These are phyloP conservation scores for Aphelinus certus DNA, from an alignment of 1,140 invertebrate genomes.

Conservation along the genomic window DNA sequence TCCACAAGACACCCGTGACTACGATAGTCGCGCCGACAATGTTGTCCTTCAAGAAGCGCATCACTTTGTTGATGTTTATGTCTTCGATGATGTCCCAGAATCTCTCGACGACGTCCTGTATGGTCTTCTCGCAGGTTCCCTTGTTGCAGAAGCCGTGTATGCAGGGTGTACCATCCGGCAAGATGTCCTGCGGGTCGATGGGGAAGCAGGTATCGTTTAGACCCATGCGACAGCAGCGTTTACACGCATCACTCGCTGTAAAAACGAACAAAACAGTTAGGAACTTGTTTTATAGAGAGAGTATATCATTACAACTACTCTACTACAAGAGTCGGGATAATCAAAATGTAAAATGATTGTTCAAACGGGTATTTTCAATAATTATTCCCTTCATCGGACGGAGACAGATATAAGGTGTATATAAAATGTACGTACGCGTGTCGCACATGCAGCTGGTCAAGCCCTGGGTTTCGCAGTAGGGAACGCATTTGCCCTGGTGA, in stretches of 20 bases:
- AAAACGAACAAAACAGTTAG: conserved; percentile 47
- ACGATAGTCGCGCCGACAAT: conserved; percentile 91
- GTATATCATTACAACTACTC: neutral
- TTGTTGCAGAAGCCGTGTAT: conserved; percentile 96
- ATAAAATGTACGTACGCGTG: conserved; percentile 72
- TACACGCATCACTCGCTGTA: conserved; percentile 84
- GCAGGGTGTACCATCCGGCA: conserved; percentile 94
- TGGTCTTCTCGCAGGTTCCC: conserved; percentile 92
- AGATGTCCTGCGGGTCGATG: conserved; percentile 84
- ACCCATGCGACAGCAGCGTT: conserved; percentile 88
- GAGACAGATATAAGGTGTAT: too few species aligned
- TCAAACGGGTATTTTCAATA: too few species aligned
- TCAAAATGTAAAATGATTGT: too few species aligned
- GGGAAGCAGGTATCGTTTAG: conserved; percentile 92
- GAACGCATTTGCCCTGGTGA: conserved; percentile 84
- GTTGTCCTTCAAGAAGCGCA: conserved; percentile 87
- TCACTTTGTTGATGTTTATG: conserved; percentile 92
- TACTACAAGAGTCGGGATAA: neutral
- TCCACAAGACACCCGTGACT: conserved; percentile 90
- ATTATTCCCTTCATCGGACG: too few species aligned
- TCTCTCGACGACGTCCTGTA: conserved; percentile 92
- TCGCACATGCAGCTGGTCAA: conserved; percentile 95
- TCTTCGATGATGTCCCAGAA: conserved; percentile 98
- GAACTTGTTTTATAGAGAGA: conserved; percentile 27
- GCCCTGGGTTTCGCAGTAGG: conserved; percentile 92